Evolutionary conservation across 2,113 vertebrate genomes (phyloP).

Genomic region (Corythaeola cristata): DNA sequence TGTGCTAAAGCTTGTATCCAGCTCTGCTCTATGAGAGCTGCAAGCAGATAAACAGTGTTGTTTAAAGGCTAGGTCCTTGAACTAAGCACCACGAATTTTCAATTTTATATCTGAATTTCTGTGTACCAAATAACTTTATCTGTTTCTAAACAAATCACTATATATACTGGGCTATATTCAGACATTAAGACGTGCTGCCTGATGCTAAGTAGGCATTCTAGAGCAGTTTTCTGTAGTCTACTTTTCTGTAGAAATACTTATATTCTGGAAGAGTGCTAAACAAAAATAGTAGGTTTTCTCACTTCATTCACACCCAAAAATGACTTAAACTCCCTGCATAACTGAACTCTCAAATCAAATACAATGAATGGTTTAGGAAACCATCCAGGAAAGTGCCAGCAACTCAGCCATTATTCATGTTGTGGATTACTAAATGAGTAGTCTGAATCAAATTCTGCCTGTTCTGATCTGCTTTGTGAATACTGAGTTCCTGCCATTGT

Average conservation of each 20-base stretch:
- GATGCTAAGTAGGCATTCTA: neutral
- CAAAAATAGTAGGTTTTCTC: neutral
- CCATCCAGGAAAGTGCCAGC: neutral
- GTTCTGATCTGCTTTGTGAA: neutral
- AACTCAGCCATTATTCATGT: neutral
- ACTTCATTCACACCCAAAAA: neutral
- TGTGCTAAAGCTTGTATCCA: neutral
- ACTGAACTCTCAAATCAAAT: neutral
- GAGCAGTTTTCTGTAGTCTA: neutral
- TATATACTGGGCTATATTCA: neutral
- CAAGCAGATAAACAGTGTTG: neutral
- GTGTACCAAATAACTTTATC: neutral
- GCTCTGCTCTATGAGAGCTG: neutral
- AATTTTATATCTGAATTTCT: neutral
- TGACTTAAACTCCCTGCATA: neutral
- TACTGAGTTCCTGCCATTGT: neutral
- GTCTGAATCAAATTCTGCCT: neutral
- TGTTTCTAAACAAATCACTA: neutral
- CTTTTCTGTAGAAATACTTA: neutral
- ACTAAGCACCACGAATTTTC: neutral
- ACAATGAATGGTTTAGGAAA: neutral
- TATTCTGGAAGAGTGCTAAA: neutral
- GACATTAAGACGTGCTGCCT: neutral
- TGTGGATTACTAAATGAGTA: neutral
- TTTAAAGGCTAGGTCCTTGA: neutral